These are phyloP conservation scores for Drosophila nebulosa DNA, from an alignment of 1,140 invertebrate genomes.

Conservation along the genomic window DNA sequence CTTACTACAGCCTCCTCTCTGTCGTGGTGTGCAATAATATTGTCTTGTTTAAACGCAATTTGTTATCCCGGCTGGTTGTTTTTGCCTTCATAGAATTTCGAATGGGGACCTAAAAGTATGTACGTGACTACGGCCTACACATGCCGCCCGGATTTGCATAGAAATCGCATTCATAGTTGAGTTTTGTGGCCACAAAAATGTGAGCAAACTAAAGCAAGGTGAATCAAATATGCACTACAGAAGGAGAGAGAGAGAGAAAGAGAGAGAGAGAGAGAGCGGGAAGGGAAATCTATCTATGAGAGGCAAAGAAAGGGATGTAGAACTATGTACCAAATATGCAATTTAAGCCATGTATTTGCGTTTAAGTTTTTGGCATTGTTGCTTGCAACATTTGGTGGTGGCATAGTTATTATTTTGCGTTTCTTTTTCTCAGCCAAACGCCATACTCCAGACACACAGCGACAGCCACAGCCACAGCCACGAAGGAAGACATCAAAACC, in stretches of 20 bases:
- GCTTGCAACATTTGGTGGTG: conserved; percentile 4
- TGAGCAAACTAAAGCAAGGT: not conserved
- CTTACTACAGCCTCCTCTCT: conserved; percentile 8
- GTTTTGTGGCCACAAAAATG: not conserved
- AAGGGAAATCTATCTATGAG: not conserved
- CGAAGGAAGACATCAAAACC: conserved; percentile 70
- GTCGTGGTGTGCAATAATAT: conserved; percentile 16
- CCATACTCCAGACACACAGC: not conserved
- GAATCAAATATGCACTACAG: conserved; percentile 28
- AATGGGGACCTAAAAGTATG: conserved; percentile 2
- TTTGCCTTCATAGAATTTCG: conserved; percentile 5
- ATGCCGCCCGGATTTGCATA: conserved; percentile 41
- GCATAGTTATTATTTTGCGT: conserved; percentile 36
- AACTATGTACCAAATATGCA: not conserved
- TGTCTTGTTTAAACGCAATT: conserved; percentile 31
- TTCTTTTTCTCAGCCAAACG: not conserved
- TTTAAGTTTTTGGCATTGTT: conserved; percentile 22
- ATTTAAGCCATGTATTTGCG: not conserved
- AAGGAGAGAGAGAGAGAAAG: no score
- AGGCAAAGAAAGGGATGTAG: no score
- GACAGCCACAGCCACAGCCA: no score
- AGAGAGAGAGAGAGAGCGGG: no score
- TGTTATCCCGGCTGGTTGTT: conserved; percentile 1
- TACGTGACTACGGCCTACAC: conserved; percentile 29
- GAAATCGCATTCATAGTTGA: conserved; percentile 59